These are phyloP conservation scores for Telmatherina bonti DNA, from an alignment of 2,797 vertebrate genomes.

Conservation along the genomic window DNA sequence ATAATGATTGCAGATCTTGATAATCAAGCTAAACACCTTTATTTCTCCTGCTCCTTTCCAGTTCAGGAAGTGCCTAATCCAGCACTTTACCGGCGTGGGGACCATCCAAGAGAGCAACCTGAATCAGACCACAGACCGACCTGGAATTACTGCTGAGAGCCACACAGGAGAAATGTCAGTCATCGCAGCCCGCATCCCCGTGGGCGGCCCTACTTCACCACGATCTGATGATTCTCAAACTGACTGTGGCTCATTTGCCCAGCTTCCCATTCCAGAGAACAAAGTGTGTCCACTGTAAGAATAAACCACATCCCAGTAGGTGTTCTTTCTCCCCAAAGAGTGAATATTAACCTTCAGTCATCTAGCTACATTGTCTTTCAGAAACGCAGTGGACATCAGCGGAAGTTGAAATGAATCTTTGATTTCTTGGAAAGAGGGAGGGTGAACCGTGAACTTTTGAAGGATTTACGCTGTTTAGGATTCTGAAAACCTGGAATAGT, in stretches of 20 bases:
- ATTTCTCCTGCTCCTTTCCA: conserved; percentile 59
- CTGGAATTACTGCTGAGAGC: conserved; percentile 73
- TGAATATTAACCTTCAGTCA: conserved; percentile 27
- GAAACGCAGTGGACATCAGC: conserved; percentile 7
- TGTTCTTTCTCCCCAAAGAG: conserved; percentile 17
- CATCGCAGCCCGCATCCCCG: conserved; percentile 74
- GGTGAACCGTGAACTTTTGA: conserved; percentile 4
- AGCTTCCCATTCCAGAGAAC: conserved; percentile 83
- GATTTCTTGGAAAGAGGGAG: background rate
- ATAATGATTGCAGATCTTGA: background rate
- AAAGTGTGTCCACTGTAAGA: conserved; percentile 83
- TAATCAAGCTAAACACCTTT: background rate
- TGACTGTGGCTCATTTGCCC: conserved; percentile 72
- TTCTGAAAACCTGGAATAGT: background rate
- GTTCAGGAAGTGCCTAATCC: conserved; percentile 90
- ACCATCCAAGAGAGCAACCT: conserved; percentile 70
- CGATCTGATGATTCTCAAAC: conserved; percentile 74
- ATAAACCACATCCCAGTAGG: background rate
- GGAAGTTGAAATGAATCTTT: background rate
- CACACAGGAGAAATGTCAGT: conserved; percentile 84
- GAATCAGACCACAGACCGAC: conserved; percentile 80
- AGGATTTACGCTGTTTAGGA: background rate
- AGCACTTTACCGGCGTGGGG: conserved; percentile 82
- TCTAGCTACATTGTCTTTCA: conserved; percentile 13
- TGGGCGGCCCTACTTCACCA: conserved; percentile 49